phyloP scores from a whole-genome alignment of 2,797 vertebrate genomes.

The Falco rusticolus region DNA sequence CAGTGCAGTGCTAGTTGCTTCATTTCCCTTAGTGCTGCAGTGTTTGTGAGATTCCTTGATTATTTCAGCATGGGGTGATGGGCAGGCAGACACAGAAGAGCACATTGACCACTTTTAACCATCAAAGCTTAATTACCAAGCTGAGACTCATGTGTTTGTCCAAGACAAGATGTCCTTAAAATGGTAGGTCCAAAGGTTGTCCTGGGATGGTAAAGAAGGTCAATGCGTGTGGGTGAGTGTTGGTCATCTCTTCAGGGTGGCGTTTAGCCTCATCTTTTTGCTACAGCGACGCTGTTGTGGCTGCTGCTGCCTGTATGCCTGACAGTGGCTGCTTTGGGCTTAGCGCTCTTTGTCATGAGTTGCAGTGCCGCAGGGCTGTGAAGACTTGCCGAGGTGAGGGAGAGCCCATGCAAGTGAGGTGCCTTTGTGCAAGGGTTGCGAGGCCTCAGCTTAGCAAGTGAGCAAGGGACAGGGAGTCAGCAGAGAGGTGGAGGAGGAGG shows the following conservation, averaged over 20 bases:
- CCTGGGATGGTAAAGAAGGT: too few relatives aligned
- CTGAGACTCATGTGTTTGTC: fast-evolving
- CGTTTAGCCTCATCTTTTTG: not conserved
- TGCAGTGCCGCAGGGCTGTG: not conserved
- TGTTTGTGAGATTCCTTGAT: not conserved
- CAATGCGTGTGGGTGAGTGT: too few relatives aligned
- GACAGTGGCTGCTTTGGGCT: not conserved
- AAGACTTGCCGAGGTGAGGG: not conserved
- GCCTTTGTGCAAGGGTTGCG: not conserved
- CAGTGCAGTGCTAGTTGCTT: not conserved
- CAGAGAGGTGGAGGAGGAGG: not conserved
- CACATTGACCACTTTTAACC: not conserved
- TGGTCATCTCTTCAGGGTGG: too few relatives aligned
- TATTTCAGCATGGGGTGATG: fast-evolving
- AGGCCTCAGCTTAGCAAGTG: not conserved
- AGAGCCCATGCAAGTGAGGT: not conserved
- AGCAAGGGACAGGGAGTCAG: not conserved
- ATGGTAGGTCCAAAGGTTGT: not conserved
- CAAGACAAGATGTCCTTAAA: fast-evolving
- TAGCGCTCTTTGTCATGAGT: not conserved
- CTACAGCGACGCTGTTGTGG: not conserved
- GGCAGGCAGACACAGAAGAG: not conserved
- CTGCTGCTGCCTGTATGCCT: not conserved
- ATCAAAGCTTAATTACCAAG: not conserved
- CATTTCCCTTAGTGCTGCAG: not conserved